Evolutionary conservation across 2,888 invertebrate species (phyloP), one percentile per base, ranked within the genome.

Genomic region (Athetis lepigone): DNA sequence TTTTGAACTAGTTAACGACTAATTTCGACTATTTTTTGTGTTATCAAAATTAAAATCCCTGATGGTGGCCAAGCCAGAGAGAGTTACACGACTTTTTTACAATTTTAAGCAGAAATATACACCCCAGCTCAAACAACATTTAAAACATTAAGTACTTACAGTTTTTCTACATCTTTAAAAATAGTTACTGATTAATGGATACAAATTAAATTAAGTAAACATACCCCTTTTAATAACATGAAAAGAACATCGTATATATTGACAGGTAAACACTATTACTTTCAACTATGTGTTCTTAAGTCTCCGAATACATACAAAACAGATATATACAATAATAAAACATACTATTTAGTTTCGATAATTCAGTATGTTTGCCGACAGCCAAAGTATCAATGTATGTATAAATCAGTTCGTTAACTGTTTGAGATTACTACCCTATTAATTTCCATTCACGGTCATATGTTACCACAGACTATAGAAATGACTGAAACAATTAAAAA

Each of bases 101-200:
- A 58, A 40, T 58, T 65, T 25, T 39, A n/a, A n/a, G 37, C 25
- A 59, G 23, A 23, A 27, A 36, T 37, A 37, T 52, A 27, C 47
- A 49, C 43, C 40, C 49, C 69, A 69, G 63, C 56, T 27, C 55
- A 50, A 55, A 68, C 37, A 63, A 68, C 27, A 69, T 55, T 51
- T 40, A 51, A 47, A 39, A 56, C 33, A 57, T 69, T 69, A 69
- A 70, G 70, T 70, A 70, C 70, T 46, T 70, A 70, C 70, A 42
- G 43, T 13, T 40, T 55, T 52, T 54, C 33, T 40, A 63, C 5
- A 29, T 40, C 39, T 18, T 11, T 5, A 0, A 11, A 43, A 60
- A 21, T 46, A 58, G 29, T 55, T 52, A 63, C 23, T 39, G 11
- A 29, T 56, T 45, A 58, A 55, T 43, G 39, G 46, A 62, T 72